Conservation (phyloP, 2,888 invertebrate species). For the Epirrhoe alternata region DNA sequence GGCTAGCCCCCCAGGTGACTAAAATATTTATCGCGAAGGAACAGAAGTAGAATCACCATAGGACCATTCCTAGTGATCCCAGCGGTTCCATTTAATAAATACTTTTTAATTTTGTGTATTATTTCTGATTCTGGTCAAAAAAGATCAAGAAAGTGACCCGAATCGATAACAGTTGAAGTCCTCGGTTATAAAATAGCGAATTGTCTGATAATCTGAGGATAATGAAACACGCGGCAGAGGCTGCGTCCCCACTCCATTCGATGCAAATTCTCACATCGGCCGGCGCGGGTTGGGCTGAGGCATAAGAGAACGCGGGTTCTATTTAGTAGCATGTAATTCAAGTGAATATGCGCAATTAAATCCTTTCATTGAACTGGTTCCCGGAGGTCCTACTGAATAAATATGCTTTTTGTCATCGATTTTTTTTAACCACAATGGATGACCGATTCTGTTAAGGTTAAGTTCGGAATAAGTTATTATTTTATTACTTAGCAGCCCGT, state of each 20-base stretch:
- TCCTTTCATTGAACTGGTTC: too few relatives aligned
- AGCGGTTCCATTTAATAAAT: too few relatives aligned
- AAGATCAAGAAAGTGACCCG: neutral
- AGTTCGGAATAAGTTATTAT: conserved; percentile 16
- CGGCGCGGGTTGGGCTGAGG: conserved; percentile 51
- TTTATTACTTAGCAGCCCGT: neutral
- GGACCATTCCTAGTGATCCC: too few relatives aligned
- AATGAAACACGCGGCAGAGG: conserved; percentile 62
- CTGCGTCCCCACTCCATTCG: conserved; percentile 76
- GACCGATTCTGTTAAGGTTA: conserved; percentile 14
- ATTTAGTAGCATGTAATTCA: neutral
- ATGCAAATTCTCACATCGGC: conserved; percentile 82
- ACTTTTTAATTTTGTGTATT: too few relatives aligned
- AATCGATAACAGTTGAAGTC: conserved; percentile 4
- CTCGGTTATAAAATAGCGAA: conserved; percentile 37
- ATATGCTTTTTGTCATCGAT: too few relatives aligned
- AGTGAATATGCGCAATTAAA: too few relatives aligned
- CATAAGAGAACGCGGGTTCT: conserved; percentile 29
- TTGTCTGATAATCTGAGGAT: conserved; percentile 49
- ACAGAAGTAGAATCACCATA: too few relatives aligned
- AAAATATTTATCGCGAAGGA: too few relatives aligned
- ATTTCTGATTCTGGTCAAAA: too few relatives aligned
- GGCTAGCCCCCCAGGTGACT: too few relatives aligned
- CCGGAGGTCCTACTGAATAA: too few relatives aligned
- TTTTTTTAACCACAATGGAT: too few relatives aligned